Evolutionary conservation across 1,140 invertebrate species (phyloP).

Genomic region (Homalodisca vitripennis): DNA sequence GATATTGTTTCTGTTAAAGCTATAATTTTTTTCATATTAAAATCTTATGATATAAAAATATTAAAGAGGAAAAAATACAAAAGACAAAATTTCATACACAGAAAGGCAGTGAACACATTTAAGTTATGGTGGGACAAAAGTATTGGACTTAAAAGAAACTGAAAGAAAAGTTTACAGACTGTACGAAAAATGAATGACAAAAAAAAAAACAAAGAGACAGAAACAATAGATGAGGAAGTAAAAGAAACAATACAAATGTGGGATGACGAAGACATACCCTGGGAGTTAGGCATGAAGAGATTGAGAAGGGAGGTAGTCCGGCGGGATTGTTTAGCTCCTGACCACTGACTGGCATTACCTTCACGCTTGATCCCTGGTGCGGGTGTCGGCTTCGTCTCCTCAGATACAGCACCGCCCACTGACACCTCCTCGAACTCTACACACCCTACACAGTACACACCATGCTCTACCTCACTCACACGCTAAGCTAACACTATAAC

Average conservation of each 20-base stretch:
- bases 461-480: too few relatives aligned
- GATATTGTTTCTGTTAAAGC: too few relatives aligned
- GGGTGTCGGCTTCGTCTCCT: neutral
- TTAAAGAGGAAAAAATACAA: conserved; percentile 12
- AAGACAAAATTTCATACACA: too few relatives aligned
- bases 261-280: conserved; percentile 83
- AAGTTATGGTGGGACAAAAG: too few relatives aligned
- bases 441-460: conserved; percentile 48
- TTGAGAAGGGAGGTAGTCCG: conserved; percentile 91
- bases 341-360: conserved; percentile 54
- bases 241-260: too few relatives aligned
- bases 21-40: too few relatives aligned
- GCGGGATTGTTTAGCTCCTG: conserved; percentile 71
- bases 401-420: neutral
- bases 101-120: too few relatives aligned
- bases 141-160: too few relatives aligned
- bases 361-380: conserved; percentile 49
- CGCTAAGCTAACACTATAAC: too few relatives aligned
- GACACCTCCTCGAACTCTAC: conserved; percentile 56
- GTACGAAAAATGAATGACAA: too few relatives aligned
- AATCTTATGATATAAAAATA: too few relatives aligned
- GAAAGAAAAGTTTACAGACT: too few relatives aligned
- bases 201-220: conserved; percentile 9
- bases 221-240: conserved; percentile 40
- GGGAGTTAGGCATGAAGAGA: conserved; percentile 91